Evolutionary conservation across 1,140 invertebrate species (phyloP).

Genomic region (Apis dorsata): DNA sequence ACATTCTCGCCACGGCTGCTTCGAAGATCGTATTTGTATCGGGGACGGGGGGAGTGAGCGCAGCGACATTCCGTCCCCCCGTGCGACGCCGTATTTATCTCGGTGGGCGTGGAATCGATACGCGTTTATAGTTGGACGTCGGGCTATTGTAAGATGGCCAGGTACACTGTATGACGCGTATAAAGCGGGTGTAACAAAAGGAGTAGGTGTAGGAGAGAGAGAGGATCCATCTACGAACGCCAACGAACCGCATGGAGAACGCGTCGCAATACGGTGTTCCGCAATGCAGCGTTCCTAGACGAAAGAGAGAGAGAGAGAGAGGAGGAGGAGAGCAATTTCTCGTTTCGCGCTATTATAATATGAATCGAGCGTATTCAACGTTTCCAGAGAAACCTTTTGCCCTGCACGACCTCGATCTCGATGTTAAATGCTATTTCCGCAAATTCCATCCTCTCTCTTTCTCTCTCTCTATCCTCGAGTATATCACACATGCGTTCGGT

Average conservation of each 20-base stretch:
- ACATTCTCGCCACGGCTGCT: not conserved
- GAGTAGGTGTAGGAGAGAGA: too few species aligned
- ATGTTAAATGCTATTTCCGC: not conserved
- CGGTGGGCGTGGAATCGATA: conserved; percentile 31
- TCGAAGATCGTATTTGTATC: not conserved
- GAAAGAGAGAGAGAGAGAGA: too few species aligned
- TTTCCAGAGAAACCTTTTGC: not conserved
- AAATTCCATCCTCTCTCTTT: not conserved
- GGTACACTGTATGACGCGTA: not conserved
- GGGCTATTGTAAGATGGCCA: conserved; percentile 4
- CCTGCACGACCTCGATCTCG: conserved; percentile 8
- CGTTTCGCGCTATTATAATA: not conserved
- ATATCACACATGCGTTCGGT: not conserved
- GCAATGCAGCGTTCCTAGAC: conserved; percentile 9
- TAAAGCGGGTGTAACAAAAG: too few species aligned
- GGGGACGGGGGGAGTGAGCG: too few species aligned
- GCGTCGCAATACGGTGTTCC: not conserved
- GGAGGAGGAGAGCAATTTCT: conserved; percentile 2
- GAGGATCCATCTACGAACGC: conserved; percentile 1
- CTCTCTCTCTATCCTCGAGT: too few species aligned
- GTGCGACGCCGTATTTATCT: conserved; percentile 35
- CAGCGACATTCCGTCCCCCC: not conserved
- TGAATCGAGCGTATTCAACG: not conserved
- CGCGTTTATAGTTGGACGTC: conserved; percentile 8
- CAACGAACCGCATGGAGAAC: not conserved